phyloP scores from a whole-genome alignment of 2,888 invertebrate species.

The Leucophora obtusa region DNA sequence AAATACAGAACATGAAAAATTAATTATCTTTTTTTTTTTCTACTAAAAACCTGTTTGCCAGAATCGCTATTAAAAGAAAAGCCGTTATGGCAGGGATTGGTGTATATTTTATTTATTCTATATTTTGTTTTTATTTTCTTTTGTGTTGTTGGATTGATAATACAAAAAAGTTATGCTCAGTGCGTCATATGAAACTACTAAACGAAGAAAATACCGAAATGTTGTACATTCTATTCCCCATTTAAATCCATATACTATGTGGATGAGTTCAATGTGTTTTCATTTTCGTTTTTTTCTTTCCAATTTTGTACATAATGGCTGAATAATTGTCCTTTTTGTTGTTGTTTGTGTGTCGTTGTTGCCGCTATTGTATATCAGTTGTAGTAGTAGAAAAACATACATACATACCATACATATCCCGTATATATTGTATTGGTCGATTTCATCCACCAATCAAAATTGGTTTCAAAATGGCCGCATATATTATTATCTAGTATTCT shows the following conservation, averaged over 20 bases:
- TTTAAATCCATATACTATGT: conserved; percentile 50
- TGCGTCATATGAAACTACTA: conserved; percentile 54
- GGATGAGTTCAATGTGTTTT: conserved; percentile 61
- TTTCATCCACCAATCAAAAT: conserved; percentile 79
- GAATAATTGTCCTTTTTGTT: conserved; percentile 74
- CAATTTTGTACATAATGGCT: conserved; percentile 75
- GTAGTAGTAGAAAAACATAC: conserved; percentile 36
- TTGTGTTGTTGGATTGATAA: conserved; percentile 47
- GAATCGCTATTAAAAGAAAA: too few relatives aligned
- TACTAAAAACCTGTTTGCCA: too few relatives aligned
- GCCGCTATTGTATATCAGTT: conserved; percentile 42
- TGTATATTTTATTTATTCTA: too few relatives aligned
- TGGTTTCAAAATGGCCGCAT: conserved; percentile 78
- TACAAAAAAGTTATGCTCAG: conserved; percentile 33
- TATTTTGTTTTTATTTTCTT: conserved; percentile 17
- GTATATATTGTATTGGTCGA: conserved; percentile 78
- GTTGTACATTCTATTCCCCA: conserved; percentile 50
- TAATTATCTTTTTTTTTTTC: too few relatives aligned
- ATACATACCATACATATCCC: conserved; percentile 64
- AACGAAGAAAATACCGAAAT: conserved; percentile 27
- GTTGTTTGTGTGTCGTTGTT: conserved; percentile 28
- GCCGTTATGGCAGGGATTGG: too few relatives aligned
- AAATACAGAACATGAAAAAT: too few relatives aligned
- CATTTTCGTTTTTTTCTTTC: conserved; percentile 65
- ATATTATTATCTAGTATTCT: conserved; percentile 47